Base-by-base conservation (phyloP, 2,888 invertebrate genomes). In the Melanchra persicariae region DNA sequence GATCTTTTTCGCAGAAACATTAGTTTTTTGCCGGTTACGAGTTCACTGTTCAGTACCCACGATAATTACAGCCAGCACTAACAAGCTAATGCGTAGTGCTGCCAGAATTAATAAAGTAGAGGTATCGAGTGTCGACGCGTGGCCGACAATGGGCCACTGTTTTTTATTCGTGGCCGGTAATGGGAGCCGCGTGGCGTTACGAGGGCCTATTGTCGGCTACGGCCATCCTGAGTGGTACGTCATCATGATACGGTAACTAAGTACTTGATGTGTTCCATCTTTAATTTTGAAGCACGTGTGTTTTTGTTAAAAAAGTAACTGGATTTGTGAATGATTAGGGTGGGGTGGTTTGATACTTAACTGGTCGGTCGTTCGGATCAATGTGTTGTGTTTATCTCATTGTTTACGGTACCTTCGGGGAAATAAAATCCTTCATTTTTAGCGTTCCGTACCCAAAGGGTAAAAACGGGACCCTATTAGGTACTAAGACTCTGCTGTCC, bases 111-210 rank as follows among this genome's bases (percentile, higher is more conserved):
- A 93, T 93, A 91, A 93, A 94, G 89, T 93, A 91, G 89, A 85
- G 81, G 84, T 93, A 94, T 94, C 93, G 88, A 93, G 94, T 94
- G 92, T 90, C 91, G 90, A 85, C 94, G 87, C 93, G 94, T 93
- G 94, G 24, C 88, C 52, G 63, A 86, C 84, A 87, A 89, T 84
- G 85, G 74, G 67, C 71, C 67, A 82, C 75, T 85, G 82, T 89
- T 91, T 93, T 93, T 92, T 91, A 90, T 81, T 75, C 80, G 81
- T 86, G 87, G 81, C 83, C 80, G 86, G 90, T 94, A 94, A 94
- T 94, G 94, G 93, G 83, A 55, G 90, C 70, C 94, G 92, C 94
- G 94, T 94, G 94, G 88, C 93, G 70, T 55, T 68, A 83, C 81
- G 84, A 94, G 93, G 87, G 90, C 58, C 83, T 85, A 92, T 94